Percentiles rank a stretch among this genome's conserved stretches.
Conservation (phyloP, 2,797 vertebrate species). For the Eulemur mongoz region DNA sequence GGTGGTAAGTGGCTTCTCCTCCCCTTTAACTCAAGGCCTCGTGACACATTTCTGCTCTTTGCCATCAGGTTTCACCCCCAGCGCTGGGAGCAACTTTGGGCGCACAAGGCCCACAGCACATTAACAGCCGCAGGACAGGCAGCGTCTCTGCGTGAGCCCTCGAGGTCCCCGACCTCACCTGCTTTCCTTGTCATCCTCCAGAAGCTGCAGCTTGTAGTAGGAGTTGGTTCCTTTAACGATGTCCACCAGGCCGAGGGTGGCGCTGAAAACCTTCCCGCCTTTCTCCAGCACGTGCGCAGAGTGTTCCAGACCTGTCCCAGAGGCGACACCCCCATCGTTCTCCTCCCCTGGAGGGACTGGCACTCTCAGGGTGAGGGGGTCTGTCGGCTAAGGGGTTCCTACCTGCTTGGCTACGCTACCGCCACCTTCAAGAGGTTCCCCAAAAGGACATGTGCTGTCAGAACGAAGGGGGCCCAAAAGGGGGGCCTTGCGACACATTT, state of each 20-base stretch:
- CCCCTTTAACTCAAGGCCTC: not conserved
- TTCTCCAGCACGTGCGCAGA: slow-evolving; percentile 97
- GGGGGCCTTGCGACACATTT: not conserved
- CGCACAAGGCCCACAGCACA: rapidly evolving
- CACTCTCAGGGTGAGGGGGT: too few species aligned
- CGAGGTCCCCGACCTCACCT: slow-evolving; percentile 83
- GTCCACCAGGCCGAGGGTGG: slow-evolving; percentile 96
- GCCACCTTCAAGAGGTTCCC: not conserved
- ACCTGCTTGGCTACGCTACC: not conserved
- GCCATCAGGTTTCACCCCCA: not conserved
- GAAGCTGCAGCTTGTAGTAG: slow-evolving; percentile 97
- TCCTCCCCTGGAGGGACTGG: rapidly evolving
- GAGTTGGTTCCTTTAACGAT: slow-evolving; percentile 97
- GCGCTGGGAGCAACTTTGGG: not conserved
- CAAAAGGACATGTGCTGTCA: rapidly evolving
- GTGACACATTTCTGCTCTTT: rapidly evolving
- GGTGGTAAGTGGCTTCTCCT: too few species aligned
- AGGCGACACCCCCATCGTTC: not conserved
- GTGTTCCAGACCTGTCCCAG: slow-evolving; percentile 91
- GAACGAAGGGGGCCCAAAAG: not conserved
- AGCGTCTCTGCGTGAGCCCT: rapidly evolving
- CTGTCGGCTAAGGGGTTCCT: not conserved
- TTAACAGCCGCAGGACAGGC: not conserved
- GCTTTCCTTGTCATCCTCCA: slow-evolving; percentile 96
- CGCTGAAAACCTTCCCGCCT: slow-evolving; percentile 96